phyloP scores from a whole-genome alignment of 2,888 invertebrate species.

The Dascillus cervinus region DNA sequence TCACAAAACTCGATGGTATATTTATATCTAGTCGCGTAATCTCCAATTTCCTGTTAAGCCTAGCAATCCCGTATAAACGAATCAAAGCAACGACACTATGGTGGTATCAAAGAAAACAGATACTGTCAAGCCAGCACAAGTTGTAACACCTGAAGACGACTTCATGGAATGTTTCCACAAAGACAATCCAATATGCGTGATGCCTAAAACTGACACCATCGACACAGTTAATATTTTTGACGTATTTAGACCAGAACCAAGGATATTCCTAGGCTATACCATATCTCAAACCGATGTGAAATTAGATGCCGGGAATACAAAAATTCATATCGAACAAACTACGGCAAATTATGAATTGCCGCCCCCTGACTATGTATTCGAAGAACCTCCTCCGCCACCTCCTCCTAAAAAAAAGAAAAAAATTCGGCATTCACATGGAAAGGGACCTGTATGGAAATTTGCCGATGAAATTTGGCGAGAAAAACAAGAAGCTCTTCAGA shows the following conservation, averaged over 20 bases:
- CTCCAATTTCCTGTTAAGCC: constrained; percentile 2
- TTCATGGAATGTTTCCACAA: constrained; percentile 12
- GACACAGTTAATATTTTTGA: constrained; percentile 18
- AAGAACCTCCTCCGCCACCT: constrained; percentile 2
- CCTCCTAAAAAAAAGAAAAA: constrained; percentile 4
- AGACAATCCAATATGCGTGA: constrained; percentile 18
- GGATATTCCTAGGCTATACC: constrained; percentile 25
- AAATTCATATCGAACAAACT: constrained; percentile 25
- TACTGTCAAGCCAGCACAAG: too few species aligned
- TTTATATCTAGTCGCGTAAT: background rate
- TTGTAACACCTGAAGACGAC: constrained; percentile 1
- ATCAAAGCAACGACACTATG: too few species aligned
- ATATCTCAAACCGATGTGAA: constrained; percentile 28
- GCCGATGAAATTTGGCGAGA: constrained; percentile 27
- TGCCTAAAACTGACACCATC: constrained; percentile 19
- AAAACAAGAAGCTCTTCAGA: constrained; percentile 17
- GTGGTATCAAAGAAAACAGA: too few species aligned
- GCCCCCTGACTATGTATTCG: constrained; percentile 17
- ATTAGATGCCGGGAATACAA: constrained; percentile 23
- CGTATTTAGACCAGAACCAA: constrained; percentile 18
- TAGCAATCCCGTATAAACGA: too few species aligned
- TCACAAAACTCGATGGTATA: constrained; percentile 4
- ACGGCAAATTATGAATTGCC: constrained; percentile 23
- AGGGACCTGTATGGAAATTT: constrained; percentile 29
- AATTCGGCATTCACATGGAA: constrained; percentile 18